Base-by-base conservation (phyloP, 2,888 invertebrate species). In the Eupithecia vulgata region DNA sequence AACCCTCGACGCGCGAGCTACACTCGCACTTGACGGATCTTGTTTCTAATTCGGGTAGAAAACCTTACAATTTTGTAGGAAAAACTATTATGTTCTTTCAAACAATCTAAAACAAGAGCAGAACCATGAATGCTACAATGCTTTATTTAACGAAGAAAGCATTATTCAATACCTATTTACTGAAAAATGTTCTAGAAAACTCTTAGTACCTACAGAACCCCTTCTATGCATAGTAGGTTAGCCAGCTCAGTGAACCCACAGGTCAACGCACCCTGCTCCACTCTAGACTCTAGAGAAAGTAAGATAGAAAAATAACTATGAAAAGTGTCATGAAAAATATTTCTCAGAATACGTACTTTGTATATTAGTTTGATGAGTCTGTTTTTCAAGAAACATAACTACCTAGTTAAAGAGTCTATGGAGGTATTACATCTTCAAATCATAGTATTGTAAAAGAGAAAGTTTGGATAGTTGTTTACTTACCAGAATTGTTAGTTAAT, bases 241-340 rank as follows among this genome's bases (percentile, higher is more conserved):
- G 45, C 61, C 17, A 61, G 25, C 34, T 34, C 61, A 61, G 15
- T 61, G 34, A 61, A 61, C 61, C 34, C 17, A 35, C n/a, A 65
- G 84, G 84, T 84, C 81, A 81, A 82, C 77, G 85, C 75, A 81
- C 86, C 76, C 79, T 77, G 74, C 77, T 79, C 74, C 30, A 45
- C 81, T n/a, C n/a, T n/a, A n/a, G n/a, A 75, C 80, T 78, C 81
- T 72, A 67, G 68, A 75, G 73, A 25, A 25, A 72, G 77, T 75
- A 72, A 73, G 73, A 68, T 71, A 81, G 83, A 84, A 88, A 87
- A 86, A 88, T 87, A 87, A 85, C 80, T 79, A 79, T 68, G 77
- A 75, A 80, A 81, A 15, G 30, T 61, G 17, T 61, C 30, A 17
- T 61, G 8, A 34, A 34, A 61, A 17, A 30, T 5, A 61, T 34